Conservation (phyloP, 2,888 invertebrate species). For the Dicyrtomina minuta region DNA sequence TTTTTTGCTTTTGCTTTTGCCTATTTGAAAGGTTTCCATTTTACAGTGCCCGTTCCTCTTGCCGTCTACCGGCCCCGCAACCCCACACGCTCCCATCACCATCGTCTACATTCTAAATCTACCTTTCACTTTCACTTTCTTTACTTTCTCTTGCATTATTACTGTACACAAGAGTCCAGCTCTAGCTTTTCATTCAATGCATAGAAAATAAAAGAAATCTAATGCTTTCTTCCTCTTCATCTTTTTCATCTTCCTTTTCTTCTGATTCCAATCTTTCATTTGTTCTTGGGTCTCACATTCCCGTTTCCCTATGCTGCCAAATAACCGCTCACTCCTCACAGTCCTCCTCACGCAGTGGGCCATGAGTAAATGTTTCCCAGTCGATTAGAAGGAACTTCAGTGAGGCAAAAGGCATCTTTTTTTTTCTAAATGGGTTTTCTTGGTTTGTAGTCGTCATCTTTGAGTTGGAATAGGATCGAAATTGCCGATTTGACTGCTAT, state of each 20-base stretch:
- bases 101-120: neutral
- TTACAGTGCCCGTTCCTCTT: no score
- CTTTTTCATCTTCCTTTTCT: neutral
- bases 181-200: neutral
- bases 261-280: neutral
- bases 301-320: neutral
- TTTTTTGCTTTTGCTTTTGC: neutral
- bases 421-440: neutral
- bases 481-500: no score
- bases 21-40: neutral
- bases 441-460: no score
- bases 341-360: neutral
- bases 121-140: conserved; percentile 2
- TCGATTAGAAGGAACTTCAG: conserved; percentile 5
- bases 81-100: no score
- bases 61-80: no score
- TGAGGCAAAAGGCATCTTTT: neutral
- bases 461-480: no score
- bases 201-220: neutral
- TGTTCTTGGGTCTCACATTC: neutral
- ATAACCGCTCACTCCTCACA: neutral
- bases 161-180: neutral
- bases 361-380: conserved; percentile 25
- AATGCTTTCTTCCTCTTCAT: neutral
- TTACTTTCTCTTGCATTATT: neutral